Evolutionary conservation across 2,113 vertebrate species (phyloP).

Genomic region (Mungos mungo): DNA sequence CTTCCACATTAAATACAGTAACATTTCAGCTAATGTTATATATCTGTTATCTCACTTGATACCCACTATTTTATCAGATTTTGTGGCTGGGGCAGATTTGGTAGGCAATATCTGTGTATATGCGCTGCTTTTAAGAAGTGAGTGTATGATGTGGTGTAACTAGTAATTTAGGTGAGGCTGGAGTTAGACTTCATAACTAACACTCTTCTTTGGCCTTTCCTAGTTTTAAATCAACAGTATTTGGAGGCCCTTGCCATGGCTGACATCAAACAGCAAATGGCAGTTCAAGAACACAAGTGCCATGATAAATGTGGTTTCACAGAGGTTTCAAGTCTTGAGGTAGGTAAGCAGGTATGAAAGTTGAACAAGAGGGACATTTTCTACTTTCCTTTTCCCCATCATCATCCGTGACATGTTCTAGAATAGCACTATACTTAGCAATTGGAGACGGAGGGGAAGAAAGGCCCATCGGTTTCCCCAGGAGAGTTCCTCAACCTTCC

Average conservation of each 20-base stretch:
- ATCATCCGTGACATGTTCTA: not conserved
- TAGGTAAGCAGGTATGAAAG: constrained; percentile 67
- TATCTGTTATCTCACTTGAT: not conserved
- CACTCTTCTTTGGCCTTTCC: constrained; percentile 50
- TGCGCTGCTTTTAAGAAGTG: not conserved
- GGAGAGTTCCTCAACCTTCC: not conserved
- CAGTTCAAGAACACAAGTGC: constrained; percentile 83
- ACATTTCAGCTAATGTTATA: not conserved
- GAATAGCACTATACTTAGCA: not conserved
- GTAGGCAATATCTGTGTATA: too few species aligned
- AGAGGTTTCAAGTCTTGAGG: constrained; percentile 89
- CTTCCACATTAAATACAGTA: not conserved
- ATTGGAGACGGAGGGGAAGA: not conserved
- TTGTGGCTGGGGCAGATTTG: not conserved
- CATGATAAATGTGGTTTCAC: constrained; percentile 73
- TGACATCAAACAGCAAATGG: constrained; percentile 87
- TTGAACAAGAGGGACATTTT: not conserved
- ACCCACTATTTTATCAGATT: not conserved
- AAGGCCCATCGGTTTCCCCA: not conserved
- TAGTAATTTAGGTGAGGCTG: not conserved
- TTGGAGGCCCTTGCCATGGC: constrained; percentile 91
- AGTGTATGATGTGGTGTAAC: not conserved
- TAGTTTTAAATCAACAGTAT: constrained; percentile 89
- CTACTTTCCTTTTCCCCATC: not conserved
- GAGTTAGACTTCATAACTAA: not conserved